Base-by-base conservation (phyloP, 2,888 invertebrate species). In the Bombyx huttoni region DNA sequence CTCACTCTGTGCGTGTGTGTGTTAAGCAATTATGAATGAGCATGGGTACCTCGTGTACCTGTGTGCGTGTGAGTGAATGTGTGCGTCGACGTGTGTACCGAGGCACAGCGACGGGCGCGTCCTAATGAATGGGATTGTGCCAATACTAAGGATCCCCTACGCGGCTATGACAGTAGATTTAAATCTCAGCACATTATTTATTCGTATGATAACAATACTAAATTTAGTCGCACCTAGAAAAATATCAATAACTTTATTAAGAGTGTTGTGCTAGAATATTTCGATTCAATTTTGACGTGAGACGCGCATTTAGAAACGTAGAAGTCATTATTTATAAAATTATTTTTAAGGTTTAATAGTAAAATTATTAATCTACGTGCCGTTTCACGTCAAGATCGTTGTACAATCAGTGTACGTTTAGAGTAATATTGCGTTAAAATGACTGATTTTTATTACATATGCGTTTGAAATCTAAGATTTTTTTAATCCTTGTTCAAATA, bases 161-260 rank as follows among this genome's bases (percentile, higher is more conserved):
- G 78, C 81, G 75, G 81, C 84, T 82, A 83, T 68, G 81, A 82
- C 70, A 71, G 83, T 90, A 90, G 89, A 78, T 68, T 78, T 90
- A 89, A 89, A 89, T 90, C 89, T 89, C 87, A 89, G 89, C 89
- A 89, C 89, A 89, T 89, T 89, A 88, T 87, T 87, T 88, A 88
- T 87, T 87, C 86, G 78, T 86, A 85, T 83, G 85, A 78, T 86
- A 85, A 88, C 76, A 64, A 52, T 50, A 50, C 74, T 84, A 86
- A 84, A 78, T 75, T 86, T 88, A 88, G 88, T 83, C 83, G 88
- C 88, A 88, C 88, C 81, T 88, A 88, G 88, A 73, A 78, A 86
- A 86, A 88, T 87, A 88, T 87, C 88, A 88, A 87, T 87, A 87
- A 86, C 83, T 85, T n/a, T 86, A 86, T 81, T 88, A 86, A 88